These are phyloP conservation scores for Peromyscus leucopus DNA, from an alignment of 2,113 vertebrate genomes.

Conservation along the genomic window DNA sequence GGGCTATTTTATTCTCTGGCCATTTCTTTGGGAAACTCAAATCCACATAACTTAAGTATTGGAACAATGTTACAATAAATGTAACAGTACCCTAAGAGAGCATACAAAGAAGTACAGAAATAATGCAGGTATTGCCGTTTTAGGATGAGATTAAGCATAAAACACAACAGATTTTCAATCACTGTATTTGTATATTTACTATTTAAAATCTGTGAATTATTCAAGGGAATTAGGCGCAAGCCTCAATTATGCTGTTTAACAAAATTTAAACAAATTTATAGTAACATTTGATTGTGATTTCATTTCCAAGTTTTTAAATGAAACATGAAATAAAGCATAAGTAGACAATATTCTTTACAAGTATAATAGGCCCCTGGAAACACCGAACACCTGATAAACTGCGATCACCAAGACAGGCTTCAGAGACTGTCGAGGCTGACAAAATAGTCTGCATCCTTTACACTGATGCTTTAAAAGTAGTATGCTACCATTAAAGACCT, in stretches of 20 bases:
- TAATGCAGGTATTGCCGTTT: not conserved
- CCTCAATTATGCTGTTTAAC: not conserved
- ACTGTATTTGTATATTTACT: not conserved
- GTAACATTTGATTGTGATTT: not conserved
- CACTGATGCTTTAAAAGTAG: not conserved
- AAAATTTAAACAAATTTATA: not conserved
- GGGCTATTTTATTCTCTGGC: not conserved
- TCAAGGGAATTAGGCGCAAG: constrained; percentile 27
- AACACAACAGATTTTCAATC: not conserved
- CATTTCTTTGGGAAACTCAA: constrained; percentile 47
- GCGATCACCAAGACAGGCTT: not conserved
- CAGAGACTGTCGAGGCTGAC: not conserved
- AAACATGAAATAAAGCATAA: not conserved
- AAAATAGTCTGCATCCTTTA: not conserved
- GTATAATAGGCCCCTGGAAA: not conserved
- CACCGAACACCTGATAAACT: not conserved
- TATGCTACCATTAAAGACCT: not conserved
- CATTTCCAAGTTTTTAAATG: constrained; percentile 31
- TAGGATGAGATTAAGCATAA: not conserved
- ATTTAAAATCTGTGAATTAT: constrained; percentile 38
- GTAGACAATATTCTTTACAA: not conserved
- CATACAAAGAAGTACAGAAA: not conserved
- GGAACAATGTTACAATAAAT: not conserved
- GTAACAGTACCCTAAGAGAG: not conserved
- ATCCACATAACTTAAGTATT: not conserved